Evolutionary conservation across 1,140 invertebrate genomes (phyloP), one percentile per base, ranked within the genome.

Genomic region (Drosophila seguyi): DNA sequence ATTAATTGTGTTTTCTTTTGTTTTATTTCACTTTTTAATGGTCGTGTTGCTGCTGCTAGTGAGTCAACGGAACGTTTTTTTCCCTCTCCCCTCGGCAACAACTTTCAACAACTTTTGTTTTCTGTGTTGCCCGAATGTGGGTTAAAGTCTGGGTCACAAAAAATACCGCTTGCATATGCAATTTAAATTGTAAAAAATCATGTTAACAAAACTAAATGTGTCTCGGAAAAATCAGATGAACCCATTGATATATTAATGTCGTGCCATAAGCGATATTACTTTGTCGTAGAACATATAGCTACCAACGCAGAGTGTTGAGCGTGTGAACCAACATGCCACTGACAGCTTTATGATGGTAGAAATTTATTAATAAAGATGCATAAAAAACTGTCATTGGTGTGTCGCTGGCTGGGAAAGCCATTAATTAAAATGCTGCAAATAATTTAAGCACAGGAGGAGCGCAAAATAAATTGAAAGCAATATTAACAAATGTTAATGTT

Each of bases 281-380:
- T 55, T 55, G 34, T 55, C 52, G 36, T 50, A 44, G 27, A 62
- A 56, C 22, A 59, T 29, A 44, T 25, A 22, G 22, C 63, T 59
- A 60, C 36, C 20, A 16, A 20, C 11, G 38, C 10, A 1, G 27
- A 68, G 57, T 48, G 56, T 13, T 41, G 44, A 82, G 71, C 75
- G 75, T 87, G 82, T 66, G 75, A 87, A 87, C 61, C 75, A 62
- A 66, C 36, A 48, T 45, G 29, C 36, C 58, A 50, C 48, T 59
- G 73, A 82, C 60, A 81, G 67, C 36, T 67, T 82, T 65, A 80
- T 65, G 73, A 81, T 57, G 11, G 38, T 61, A 41, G n/a, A 36
- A 78, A 78, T 57, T 63, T 38, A 71, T 78, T 58, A 45, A 71
- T 71, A 58, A 78, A 78, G 72, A 63, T 69, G 57, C 55, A 69